phyloP scores from a whole-genome alignment of 2,113 vertebrate genomes.

The Pimephales promelas region DNA sequence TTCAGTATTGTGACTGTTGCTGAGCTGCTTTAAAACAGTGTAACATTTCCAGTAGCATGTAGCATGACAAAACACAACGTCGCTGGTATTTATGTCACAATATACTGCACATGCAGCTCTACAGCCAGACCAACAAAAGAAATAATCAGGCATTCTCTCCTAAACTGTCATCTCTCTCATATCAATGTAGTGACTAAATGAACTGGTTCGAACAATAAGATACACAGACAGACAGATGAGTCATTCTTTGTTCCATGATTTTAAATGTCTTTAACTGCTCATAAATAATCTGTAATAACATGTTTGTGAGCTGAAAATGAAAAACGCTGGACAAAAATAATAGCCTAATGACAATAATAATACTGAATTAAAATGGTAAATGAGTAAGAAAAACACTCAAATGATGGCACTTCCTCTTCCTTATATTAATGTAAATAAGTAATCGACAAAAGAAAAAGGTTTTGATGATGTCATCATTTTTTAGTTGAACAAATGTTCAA shows the following conservation, averaged over 20 bases:
- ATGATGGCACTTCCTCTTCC: too few species aligned
- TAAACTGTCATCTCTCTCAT: not conserved
- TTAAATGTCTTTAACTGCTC: not conserved
- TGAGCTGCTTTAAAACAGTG: not conserved
- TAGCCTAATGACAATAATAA: too few species aligned
- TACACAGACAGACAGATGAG: not conserved
- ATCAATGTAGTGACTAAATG: not conserved
- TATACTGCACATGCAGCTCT: not conserved
- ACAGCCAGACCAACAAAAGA: not conserved
- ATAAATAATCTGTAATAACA: not conserved
- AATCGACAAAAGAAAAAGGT: too few species aligned
- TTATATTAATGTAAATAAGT: too few species aligned
- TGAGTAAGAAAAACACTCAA: too few species aligned
- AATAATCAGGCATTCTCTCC: not conserved
- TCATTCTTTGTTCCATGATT: not conserved
- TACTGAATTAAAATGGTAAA: too few species aligned
- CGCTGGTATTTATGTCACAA: not conserved
- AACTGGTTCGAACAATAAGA: not conserved
- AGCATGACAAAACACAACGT: not conserved
- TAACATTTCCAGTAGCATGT: not conserved
- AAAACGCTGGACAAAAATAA: not conserved
- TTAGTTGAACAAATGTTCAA: too few species aligned
- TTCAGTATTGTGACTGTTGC: not conserved
- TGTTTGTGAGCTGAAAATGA: not conserved
- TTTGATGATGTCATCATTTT: too few species aligned